Conservation (phyloP, 1,140 invertebrate species). For the Drosophila chauvacae region DNA sequence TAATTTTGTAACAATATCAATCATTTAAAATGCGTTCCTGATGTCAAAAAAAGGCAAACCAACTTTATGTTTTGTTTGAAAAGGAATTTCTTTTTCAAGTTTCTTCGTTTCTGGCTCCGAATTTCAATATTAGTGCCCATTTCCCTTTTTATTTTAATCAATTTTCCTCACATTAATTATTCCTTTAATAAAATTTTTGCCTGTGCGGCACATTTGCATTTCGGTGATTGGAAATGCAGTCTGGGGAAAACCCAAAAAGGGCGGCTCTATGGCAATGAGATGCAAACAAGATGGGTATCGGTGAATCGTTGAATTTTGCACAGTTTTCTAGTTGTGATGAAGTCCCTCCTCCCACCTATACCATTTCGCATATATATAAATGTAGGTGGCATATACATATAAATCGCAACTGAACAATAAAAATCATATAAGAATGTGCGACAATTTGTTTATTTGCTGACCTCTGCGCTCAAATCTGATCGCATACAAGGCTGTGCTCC, state of each 20-base stretch:
- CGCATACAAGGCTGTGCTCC: slow-evolving; percentile 80
- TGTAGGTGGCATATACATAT: background rate
- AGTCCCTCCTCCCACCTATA: slow-evolving; percentile 1
- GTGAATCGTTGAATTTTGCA: slow-evolving; percentile 35
- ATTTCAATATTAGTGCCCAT: background rate
- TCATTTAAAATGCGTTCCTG: too few relatives aligned
- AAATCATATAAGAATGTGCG: slow-evolving; percentile 53
- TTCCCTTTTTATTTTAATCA: background rate
- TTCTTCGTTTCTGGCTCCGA: too few relatives aligned
- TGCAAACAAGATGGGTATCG: slow-evolving; percentile 33
- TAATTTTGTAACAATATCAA: too few relatives aligned
- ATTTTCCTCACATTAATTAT: background rate
- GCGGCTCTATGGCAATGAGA: slow-evolving; percentile 19
- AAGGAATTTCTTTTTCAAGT: background rate
- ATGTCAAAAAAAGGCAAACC: background rate
- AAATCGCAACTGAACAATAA: slow-evolving; percentile 43
- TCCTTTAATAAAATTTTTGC: background rate
- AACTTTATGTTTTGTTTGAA: background rate
- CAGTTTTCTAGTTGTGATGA: slow-evolving; percentile 22
- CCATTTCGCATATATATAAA: slow-evolving; percentile 20
- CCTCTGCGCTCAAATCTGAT: slow-evolving; percentile 82
- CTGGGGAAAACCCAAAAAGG: slow-evolving; percentile 50
- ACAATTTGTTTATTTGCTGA: slow-evolving; percentile 83
- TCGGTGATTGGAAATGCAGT: slow-evolving; percentile 28
- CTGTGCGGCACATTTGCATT: slow-evolving; percentile 26